Evolutionary conservation across 2,797 vertebrate genomes (phyloP).

Genomic region (Psittacula echo): DNA sequence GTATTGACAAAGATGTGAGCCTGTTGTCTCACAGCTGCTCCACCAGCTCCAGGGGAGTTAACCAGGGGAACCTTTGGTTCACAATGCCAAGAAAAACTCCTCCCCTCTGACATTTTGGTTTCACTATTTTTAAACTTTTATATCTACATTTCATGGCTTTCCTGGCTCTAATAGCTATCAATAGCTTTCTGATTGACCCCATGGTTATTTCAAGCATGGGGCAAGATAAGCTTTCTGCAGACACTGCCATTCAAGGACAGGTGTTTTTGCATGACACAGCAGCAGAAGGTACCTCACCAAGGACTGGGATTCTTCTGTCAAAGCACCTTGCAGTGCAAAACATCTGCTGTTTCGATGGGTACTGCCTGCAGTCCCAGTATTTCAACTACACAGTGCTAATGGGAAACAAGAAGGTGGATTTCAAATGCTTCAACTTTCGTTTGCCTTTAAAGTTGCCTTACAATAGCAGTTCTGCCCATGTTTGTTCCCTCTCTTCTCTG

Average conservation of each 20-base stretch:
- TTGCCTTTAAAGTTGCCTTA: not conserved
- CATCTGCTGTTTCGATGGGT: not conserved
- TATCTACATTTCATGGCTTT: not conserved
- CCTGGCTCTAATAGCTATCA: not conserved
- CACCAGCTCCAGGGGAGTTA: not conserved
- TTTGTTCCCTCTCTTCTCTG: not conserved
- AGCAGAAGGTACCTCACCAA: not conserved
- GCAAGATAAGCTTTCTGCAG: not conserved
- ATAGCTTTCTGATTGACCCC: not conserved
- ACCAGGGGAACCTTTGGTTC: slow-evolving; percentile 15
- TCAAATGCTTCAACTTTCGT: not conserved
- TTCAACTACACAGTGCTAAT: not conserved
- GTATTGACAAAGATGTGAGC: not conserved
- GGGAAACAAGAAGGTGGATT: not conserved
- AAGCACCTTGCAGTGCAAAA: not conserved
- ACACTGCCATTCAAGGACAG: not conserved
- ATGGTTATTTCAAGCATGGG: not conserved
- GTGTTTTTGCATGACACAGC: not conserved
- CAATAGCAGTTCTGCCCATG: not conserved
- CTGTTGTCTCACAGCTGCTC: slow-evolving; percentile 2
- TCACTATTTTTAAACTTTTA: slow-evolving; percentile 53
- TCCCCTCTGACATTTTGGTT: slow-evolving; percentile 41
- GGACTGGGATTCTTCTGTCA: not conserved
- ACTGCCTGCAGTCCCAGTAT: not conserved
- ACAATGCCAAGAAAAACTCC: slow-evolving; percentile 9